Evolutionary conservation across 35 echinoderm and acorn worm genomes (phyloP).

Genomic region (Amphiura filiformis): DNA sequence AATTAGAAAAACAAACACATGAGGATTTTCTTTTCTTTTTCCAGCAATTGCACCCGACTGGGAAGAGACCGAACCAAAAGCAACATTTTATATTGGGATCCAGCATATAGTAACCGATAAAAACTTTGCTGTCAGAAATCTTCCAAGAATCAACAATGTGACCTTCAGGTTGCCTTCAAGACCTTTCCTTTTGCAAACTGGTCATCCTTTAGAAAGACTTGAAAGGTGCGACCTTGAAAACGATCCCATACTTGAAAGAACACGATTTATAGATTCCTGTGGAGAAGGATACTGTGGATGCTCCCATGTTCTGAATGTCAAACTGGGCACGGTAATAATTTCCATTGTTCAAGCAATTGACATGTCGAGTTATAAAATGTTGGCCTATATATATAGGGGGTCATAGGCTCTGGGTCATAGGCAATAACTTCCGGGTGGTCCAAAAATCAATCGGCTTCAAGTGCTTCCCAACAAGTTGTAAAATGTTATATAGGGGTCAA

Average conservation of each 20-base stretch:
- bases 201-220: not conserved
- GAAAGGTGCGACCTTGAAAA: not conserved
- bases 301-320: not conserved
- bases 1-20: too few relatives aligned
- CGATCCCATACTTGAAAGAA: not conserved
- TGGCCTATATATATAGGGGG: too few relatives aligned
- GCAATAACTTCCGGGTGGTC: too few relatives aligned
- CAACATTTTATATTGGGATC: not conserved
- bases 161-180: not conserved
- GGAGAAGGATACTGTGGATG: not conserved
- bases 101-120: too few relatives aligned
- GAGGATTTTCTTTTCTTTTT: too few relatives aligned
- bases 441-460: too few relatives aligned
- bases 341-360: too few relatives aligned
- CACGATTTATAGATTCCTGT: not conserved
- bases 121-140: not conserved
- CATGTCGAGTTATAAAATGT: too few relatives aligned
- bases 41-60: not conserved
- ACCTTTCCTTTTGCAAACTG: not conserved
- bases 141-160: not conserved
- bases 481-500: too few relatives aligned
- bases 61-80: not conserved
- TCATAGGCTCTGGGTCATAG: too few relatives aligned
- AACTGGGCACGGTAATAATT: not conserved
- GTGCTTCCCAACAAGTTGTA: too few relatives aligned